These are phyloP conservation scores for Pseudomyrmex cubaensis DNA, from an alignment of 1,140 invertebrate genomes.

Conservation along the genomic window DNA sequence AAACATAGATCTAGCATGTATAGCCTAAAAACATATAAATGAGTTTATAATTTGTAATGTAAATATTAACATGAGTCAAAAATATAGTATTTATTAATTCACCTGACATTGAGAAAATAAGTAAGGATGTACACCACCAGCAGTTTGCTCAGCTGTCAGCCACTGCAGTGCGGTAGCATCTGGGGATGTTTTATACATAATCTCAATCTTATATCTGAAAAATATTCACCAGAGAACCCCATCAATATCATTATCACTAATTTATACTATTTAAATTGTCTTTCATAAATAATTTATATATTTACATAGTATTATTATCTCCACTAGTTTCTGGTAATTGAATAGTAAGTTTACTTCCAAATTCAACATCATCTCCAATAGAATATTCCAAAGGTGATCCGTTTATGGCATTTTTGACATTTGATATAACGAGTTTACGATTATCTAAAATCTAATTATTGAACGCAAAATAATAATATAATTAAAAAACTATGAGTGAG, in stretches of 20 bases:
- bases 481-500: too few species aligned
- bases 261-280: background rate
- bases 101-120: conserved; percentile 97
- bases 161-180: conserved; percentile 94
- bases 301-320: conserved; percentile 65
- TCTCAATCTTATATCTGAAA: conserved; percentile 88
- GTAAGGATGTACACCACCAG: conserved; percentile 94
- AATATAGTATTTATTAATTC: conserved; percentile 65
- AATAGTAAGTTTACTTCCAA: conserved; percentile 92
- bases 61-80: conserved; percentile 35
- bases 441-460: conserved; percentile 91
- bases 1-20: conserved; percentile 94
- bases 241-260: too few species aligned
- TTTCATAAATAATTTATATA: conserved; percentile 2
- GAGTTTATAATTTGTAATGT: conserved; percentile 24
- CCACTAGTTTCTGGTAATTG: conserved; percentile 86
- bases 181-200: conserved; percentile 91
- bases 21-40: conserved; percentile 88
- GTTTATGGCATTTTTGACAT: conserved; percentile 85
- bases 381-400: conserved; percentile 87
- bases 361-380: conserved; percentile 88
- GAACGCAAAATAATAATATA: background rate
- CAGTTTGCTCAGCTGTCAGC: conserved; percentile 94
- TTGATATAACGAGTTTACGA: conserved; percentile 89
- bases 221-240: conserved; percentile 18